A percentile compares a stretch with the other conserved stretches of the same genome.
phyloP scores from a whole-genome alignment of 2,797 vertebrate species.

The Masticophis lateralis region DNA sequence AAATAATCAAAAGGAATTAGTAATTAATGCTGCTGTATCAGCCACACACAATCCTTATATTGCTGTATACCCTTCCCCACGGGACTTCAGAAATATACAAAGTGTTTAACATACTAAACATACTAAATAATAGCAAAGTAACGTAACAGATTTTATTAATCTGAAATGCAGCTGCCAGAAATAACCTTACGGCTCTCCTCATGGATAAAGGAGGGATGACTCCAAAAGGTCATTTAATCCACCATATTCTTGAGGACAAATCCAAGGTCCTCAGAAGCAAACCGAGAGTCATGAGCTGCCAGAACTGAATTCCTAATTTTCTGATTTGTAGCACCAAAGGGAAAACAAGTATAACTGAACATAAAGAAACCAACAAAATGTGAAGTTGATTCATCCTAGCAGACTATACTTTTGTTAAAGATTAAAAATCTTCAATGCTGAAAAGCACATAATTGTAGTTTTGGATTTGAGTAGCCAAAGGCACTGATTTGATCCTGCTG shows the following conservation, averaged over 20 bases:
- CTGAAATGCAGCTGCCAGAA: constrained; percentile 69
- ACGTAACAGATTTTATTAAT: constrained; percentile 68
- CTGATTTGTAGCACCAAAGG: constrained; percentile 60
- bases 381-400: constrained; percentile 59
- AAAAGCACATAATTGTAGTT: constrained; percentile 56
- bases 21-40: constrained; percentile 63
- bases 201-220: constrained; percentile 54
- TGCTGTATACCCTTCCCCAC: constrained; percentile 76
- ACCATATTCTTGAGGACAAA: constrained; percentile 67
- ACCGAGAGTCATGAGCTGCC: constrained; percentile 83
- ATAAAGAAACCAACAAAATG: constrained; percentile 61
- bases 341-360: constrained; percentile 56
- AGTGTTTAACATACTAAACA: constrained; percentile 62
- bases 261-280: constrained; percentile 67
- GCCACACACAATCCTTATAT: constrained; percentile 80
- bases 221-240: constrained; percentile 41
- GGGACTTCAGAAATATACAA: constrained; percentile 60
- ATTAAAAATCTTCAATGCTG: constrained; percentile 42
- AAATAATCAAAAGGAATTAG: constrained; percentile 77
- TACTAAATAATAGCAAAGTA: constrained; percentile 46
- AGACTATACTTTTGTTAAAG: constrained; percentile 49
- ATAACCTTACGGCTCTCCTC: constrained; percentile 57
- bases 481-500: neutral
- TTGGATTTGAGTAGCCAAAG: constrained; percentile 58
- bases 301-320: constrained; percentile 70